phyloP scores from a whole-genome alignment of 1,140 invertebrate genomes.

The Drosophila quadrilineata region DNA sequence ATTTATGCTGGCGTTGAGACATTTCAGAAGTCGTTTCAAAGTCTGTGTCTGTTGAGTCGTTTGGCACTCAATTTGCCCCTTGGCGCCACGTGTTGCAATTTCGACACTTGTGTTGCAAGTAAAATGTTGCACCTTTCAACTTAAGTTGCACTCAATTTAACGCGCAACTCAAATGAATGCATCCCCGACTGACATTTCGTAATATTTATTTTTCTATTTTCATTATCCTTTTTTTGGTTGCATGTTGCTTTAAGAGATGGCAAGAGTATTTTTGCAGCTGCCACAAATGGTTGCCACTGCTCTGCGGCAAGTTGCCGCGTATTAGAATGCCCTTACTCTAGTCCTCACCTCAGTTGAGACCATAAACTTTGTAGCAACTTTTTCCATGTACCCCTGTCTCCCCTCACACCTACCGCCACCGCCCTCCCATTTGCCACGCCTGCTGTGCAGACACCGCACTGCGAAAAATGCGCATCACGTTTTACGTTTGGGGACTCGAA shows the following conservation, averaged over 20 bases:
- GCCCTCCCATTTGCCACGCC: not conserved
- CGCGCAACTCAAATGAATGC: constrained; percentile 60
- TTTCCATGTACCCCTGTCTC: constrained; percentile 44
- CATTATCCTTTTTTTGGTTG: too few species aligned
- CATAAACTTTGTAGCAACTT: constrained; percentile 68
- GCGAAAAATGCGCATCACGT: constrained; percentile 78
- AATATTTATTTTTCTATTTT: too few species aligned
- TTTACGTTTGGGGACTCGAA: constrained; percentile 57
- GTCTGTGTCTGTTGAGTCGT: not conserved
- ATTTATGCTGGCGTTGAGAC: constrained; percentile 13
- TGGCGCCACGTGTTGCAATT: not conserved
- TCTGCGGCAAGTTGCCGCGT: constrained; percentile 11
- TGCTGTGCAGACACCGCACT: constrained; percentile 47
- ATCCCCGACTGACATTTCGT: constrained; percentile 55
- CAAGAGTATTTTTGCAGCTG: constrained; percentile 9
- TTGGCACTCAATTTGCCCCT: not conserved
- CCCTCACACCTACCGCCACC: not conserved
- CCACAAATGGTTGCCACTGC: not conserved
- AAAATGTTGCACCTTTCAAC: constrained; percentile 39
- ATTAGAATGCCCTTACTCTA: not conserved
- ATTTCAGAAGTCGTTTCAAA: too few species aligned
- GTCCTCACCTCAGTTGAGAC: not conserved
- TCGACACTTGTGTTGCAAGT: constrained; percentile 9
- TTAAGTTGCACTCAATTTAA: constrained; percentile 51
- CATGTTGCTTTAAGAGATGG: not conserved